Percentiles rank a stretch among this genome's conserved stretches.
Conservation (phyloP, 2,797 vertebrate genomes). For the Smutsia gigantea region DNA sequence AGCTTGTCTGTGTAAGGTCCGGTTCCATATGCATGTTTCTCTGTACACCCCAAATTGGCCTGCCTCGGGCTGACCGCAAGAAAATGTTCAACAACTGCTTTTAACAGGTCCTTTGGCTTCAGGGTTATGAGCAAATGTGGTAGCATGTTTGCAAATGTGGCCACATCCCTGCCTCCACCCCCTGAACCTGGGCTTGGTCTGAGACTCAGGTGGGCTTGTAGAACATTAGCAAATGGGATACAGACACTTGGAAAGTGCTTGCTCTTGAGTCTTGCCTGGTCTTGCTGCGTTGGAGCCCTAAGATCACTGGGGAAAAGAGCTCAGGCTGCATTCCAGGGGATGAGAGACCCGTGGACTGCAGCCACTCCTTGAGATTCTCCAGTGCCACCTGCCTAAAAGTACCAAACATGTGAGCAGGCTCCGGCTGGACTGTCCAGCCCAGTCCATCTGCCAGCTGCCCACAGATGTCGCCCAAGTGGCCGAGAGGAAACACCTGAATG, state of each 20-base stretch:
- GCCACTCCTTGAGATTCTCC: not conserved
- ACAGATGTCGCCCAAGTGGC: too few relatives aligned
- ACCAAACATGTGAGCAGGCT: fast-evolving
- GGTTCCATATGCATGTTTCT: not conserved
- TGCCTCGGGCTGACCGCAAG: not conserved
- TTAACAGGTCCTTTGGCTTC: not conserved
- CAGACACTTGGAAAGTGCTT: not conserved
- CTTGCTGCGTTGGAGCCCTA: not conserved
- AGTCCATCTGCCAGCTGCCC: not conserved
- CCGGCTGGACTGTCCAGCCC: fast-evolving
- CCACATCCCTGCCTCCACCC: not conserved
- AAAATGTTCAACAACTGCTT: not conserved
- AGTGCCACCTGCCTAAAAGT: not conserved
- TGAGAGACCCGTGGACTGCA: not conserved
- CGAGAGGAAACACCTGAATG: fast-evolving
- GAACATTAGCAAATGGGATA: not conserved
- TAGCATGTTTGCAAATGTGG: not conserved
- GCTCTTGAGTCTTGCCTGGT: not conserved
- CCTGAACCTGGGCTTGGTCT: too few relatives aligned
- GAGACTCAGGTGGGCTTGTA: not conserved
- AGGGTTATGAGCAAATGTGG: not conserved
- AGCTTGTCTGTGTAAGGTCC: not conserved
- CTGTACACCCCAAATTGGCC: not conserved
- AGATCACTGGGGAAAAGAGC: not conserved
- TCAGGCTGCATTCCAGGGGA: not conserved